Base-by-base conservation (phyloP, 2,797 vertebrate genomes). In the Gadopsis marmoratus region DNA sequence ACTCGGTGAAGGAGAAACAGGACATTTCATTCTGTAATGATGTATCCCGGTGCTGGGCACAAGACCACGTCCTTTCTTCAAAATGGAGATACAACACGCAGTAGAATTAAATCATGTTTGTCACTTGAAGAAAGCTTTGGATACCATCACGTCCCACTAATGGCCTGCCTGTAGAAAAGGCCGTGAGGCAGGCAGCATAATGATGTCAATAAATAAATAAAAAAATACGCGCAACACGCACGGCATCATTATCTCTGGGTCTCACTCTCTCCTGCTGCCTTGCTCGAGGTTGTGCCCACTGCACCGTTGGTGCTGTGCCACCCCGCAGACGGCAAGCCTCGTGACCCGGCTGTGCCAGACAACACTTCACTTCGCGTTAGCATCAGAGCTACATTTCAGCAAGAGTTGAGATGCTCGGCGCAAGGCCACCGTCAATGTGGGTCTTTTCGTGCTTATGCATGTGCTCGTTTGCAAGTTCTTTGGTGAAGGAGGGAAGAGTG, bases 61-160 rank as follows among this genome's bases (percentile, higher is more conserved):
- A 50, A 41, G 58, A 70, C 65, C 56, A 12, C 2, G 48, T 79
- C 71, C 71, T 81, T 78, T 9, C 53, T 59, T 61, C 39, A 69
- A 78, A 78, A 78, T 71, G 71, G 59, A 83, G 55, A 82, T 65
- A 51, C 56, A 74, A 63, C 53, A 63, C 13, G 19, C 55, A 12
- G 60, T 3, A 5, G 81, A 88, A 88, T 79, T 60, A 86, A 86
- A 86, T 84, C 70, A 26, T 62, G 75, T 82, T 78, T 85, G 84
- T 88, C 85, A 88, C 76, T 55, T 51, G 75, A 62, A 83, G 71
- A 83, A 81, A 39, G 80, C 74, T 58, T 51, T 62, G 73, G 76
- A 86, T 79, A 67, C 71, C 79, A 85, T 88, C 68, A 54, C 75
- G 74, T 87, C 67, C 81, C 74, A 70, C 88, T 90, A 92, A 93